Percentiles rank a stretch among this genome's conserved stretches.
These are phyloP conservation scores for Vireo altiloquus DNA, from an alignment of 2,113 vertebrate genomes.

Conservation along the genomic window DNA sequence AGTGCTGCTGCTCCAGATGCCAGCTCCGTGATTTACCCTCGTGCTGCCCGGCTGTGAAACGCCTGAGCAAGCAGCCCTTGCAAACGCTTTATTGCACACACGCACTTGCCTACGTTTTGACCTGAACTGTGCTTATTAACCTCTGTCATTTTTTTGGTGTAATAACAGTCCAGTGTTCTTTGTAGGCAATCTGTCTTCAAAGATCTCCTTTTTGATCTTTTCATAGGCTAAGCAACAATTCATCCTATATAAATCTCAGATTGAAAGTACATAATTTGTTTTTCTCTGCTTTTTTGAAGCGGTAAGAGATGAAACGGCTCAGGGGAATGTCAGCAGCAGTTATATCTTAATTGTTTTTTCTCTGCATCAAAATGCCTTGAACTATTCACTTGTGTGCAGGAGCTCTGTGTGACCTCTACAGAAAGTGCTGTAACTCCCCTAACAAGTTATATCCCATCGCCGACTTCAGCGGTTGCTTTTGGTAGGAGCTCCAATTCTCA, in stretches of 20 bases:
- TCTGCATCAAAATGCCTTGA: slow-evolving; percentile 23
- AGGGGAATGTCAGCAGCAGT: slow-evolving; percentile 40
- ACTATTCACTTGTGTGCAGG: slow-evolving; percentile 16
- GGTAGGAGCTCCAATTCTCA: not conserved
- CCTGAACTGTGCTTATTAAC: not conserved
- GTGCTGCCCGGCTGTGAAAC: not conserved
- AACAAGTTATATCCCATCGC: not conserved
- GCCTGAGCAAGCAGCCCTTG: not conserved
- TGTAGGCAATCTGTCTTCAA: slow-evolving; percentile 14
- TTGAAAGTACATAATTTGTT: slow-evolving; percentile 49
- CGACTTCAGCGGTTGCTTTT: not conserved
- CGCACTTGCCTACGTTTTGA: not conserved
- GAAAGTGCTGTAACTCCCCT: not conserved
- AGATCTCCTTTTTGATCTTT: slow-evolving; percentile 50
- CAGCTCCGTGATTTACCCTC: not conserved
- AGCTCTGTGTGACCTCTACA: slow-evolving; percentile 4
- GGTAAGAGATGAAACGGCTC: slow-evolving; percentile 32
- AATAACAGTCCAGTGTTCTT: not conserved
- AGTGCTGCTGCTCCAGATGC: not conserved
- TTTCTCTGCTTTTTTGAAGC: slow-evolving; percentile 54
- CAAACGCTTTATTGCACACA: not conserved
- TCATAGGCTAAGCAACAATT: slow-evolving; percentile 52
- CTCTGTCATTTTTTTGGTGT: not conserved
- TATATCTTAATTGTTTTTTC: slow-evolving; percentile 55
- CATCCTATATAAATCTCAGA: slow-evolving; percentile 52